Percentiles rank a stretch among this genome's conserved stretches.
These are phyloP conservation scores for mouse (Mus musculus) DNA, from an alignment of 2,113 vertebrate genomes.

Conservation along the genomic window DNA sequence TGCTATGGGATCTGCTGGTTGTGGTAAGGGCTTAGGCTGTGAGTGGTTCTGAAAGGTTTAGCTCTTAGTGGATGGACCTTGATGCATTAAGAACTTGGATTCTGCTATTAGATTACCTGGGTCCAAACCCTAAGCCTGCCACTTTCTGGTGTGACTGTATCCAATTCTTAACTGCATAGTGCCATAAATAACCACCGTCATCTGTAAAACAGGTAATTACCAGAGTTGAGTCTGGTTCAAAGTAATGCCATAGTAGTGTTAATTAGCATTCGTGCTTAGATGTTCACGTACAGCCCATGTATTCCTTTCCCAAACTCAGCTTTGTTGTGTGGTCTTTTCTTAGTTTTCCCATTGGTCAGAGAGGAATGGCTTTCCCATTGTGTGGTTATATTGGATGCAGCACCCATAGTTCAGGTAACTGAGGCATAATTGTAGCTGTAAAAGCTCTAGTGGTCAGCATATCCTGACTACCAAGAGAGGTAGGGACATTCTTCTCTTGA, in stretches of 20 bases:
- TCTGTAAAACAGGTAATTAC: constrained; percentile 40
- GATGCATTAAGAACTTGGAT: neutral
- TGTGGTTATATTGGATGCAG: constrained; percentile 20
- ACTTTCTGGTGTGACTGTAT: constrained; percentile 15
- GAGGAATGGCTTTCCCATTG: constrained; percentile 4
- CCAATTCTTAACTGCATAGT: constrained; percentile 14
- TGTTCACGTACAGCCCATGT: neutral
- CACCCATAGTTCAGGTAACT: constrained; percentile 41
- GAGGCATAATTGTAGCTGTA: neutral
- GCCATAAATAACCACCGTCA: neutral
- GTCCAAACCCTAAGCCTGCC: constrained; percentile 45
- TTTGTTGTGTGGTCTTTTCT: constrained; percentile 44
- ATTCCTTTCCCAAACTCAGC: neutral
- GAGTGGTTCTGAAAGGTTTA: constrained; percentile 42
- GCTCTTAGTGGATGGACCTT: neutral
- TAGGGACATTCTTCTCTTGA: neutral
- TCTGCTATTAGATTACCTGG: constrained; percentile 49
- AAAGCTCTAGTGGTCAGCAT: constrained; percentile 37
- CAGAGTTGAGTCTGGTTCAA: neutral
- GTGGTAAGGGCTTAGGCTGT: constrained; percentile 38
- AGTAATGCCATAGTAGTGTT: neutral
- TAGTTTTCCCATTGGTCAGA: constrained; percentile 49
- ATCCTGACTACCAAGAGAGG: constrained; percentile 19
- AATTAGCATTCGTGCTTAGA: constrained; percentile 9
- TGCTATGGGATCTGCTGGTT: constrained; percentile 45